phyloP scores from a whole-genome alignment of 2,888 invertebrate species.

The Aplocera efformata region DNA sequence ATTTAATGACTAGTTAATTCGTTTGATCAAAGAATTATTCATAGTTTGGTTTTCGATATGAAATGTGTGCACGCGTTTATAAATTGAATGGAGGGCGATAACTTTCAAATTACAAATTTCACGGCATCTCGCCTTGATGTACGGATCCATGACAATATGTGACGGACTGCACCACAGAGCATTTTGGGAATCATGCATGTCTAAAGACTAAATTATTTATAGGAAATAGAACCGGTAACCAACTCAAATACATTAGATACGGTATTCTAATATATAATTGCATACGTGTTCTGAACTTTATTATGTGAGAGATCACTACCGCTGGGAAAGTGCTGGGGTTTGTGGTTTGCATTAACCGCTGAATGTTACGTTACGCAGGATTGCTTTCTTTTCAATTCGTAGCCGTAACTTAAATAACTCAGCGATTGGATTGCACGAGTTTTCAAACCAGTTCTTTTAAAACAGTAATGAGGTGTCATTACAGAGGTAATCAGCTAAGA shows the following conservation, averaged over 20 bases:
- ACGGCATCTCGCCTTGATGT: conserved; percentile 45
- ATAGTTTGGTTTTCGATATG: conserved; percentile 33
- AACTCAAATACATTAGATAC: conserved; percentile 17
- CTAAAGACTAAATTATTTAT: conserved; percentile 45
- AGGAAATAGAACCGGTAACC: conserved; percentile 22
- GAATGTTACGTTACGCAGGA: conserved; percentile 6
- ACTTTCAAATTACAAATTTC: conserved; percentile 66
- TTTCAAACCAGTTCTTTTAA: conserved; percentile 1
- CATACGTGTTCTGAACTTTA: conserved; percentile 4
- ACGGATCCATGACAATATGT: conserved; percentile 50
- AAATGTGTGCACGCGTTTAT: conserved; percentile 32
- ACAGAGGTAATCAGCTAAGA: conserved; percentile 24
- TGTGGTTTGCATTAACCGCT: conserved; percentile 13
- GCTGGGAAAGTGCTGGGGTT: conserved; percentile 8
- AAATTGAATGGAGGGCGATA: conserved; percentile 45
- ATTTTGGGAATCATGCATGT: conserved; percentile 45
- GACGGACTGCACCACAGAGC: conserved; percentile 41
- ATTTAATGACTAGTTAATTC: conserved; percentile 34
- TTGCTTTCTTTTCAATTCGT: conserved; percentile 10
- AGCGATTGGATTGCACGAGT: conserved; percentile 2
- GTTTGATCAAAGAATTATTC: conserved; percentile 45
- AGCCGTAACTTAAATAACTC: conserved; percentile 7
- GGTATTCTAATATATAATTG: conserved; percentile 16
- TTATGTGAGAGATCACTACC: conserved; percentile 6
- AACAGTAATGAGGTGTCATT: conserved; percentile 10